These are phyloP conservation scores for Trachelipus rathkii DNA, from an alignment of 1,140 invertebrate genomes.

Conservation along the genomic window DNA sequence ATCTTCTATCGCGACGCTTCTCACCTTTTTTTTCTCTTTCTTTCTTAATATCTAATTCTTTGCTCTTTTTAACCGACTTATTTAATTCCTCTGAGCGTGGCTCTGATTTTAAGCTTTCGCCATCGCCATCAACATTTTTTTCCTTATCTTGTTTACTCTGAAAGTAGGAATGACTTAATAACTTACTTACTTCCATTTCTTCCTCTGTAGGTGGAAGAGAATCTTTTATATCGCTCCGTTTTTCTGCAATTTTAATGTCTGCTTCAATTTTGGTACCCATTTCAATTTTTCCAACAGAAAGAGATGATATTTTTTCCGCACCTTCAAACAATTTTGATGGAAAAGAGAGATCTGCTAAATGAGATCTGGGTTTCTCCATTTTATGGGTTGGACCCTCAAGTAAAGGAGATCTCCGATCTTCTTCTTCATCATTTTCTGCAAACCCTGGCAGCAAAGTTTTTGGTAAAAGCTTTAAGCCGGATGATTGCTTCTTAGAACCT, in stretches of 20 bases:
- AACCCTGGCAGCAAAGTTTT: not conserved
- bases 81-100: not conserved
- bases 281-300: too few species aligned
- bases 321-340: too few species aligned
- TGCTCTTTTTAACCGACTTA: not conserved
- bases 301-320: too few species aligned
- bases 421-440: not conserved
- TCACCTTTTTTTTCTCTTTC: not conserved
- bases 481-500: not conserved
- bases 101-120: not conserved
- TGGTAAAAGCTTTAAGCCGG: not conserved
- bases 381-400: not conserved
- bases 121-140: not conserved
- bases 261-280: too few species aligned
- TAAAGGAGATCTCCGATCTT: not conserved
- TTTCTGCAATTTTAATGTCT: too few species aligned
- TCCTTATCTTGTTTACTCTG: too few species aligned
- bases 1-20: not conserved
- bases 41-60: not conserved
- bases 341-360: too few species aligned
- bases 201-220: too few species aligned
- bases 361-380: too few species aligned
- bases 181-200: too few species aligned
- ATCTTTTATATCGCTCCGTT: too few species aligned
- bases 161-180: too few species aligned